Percentiles rank a stretch among this genome's conserved stretches.
Evolutionary conservation across 2,113 vertebrate species (phyloP).

Genomic region (Myrmophylax atrothorax): DNA sequence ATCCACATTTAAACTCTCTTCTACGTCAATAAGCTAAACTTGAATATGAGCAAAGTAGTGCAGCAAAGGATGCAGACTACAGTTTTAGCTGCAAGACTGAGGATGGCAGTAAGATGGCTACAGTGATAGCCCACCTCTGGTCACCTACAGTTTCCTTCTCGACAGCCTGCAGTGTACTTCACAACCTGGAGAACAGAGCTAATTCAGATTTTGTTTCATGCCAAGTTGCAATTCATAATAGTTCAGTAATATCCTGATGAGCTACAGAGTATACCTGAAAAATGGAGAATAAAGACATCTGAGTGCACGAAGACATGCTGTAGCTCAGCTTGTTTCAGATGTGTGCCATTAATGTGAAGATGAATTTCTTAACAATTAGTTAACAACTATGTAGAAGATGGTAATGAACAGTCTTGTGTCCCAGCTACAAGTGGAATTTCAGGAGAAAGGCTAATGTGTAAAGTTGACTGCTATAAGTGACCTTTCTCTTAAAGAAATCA

Average conservation of each 20-base stretch:
- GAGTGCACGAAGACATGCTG: not conserved
- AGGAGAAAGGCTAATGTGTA: not conserved
- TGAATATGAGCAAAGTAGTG: not conserved
- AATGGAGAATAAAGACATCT: not conserved
- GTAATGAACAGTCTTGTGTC: not conserved
- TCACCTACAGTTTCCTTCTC: not conserved
- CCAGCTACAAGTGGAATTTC: not conserved
- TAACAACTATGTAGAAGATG: not conserved
- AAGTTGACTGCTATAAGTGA: not conserved
- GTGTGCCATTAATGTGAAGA: not conserved
- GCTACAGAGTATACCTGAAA: not conserved
- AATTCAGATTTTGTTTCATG: not conserved
- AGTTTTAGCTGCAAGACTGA: not conserved
- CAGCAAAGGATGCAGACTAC: not conserved
- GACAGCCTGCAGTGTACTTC: not conserved
- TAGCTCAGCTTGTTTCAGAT: fast-evolving
- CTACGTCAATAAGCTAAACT: not conserved
- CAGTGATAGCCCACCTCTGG: not conserved
- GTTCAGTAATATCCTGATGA: not conserved
- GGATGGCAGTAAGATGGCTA: not conserved
- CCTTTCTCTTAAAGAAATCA: not conserved
- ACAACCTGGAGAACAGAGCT: not conserved
- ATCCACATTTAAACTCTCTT: not conserved
- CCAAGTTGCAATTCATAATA: not conserved
- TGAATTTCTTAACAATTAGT: not conserved